Percentiles rank a stretch among this genome's conserved stretches.
Evolutionary conservation across 2,888 invertebrate species (phyloP).

Genomic region (Zeuzera pyrina): DNA sequence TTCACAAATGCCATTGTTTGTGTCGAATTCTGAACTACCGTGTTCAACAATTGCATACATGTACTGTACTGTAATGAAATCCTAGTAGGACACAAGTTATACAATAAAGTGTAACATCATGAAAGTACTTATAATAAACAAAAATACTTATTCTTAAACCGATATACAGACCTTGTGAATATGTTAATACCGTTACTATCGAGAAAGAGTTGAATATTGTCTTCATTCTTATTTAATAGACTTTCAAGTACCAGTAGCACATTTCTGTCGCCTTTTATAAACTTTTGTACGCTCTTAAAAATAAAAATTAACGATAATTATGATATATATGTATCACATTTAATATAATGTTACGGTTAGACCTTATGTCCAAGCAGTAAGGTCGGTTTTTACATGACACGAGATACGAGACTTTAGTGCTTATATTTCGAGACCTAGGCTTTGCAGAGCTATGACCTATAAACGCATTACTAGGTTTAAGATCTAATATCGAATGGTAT

Average conservation of each 20-base stretch:
- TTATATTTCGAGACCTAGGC: too few species aligned
- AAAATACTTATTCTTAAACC: neutral
- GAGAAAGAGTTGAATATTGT: conserved; percentile 39
- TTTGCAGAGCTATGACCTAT: too few species aligned
- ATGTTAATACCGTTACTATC: conserved; percentile 38
- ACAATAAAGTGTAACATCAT: neutral
- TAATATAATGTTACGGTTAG: too few species aligned
- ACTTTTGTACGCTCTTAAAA: conserved; percentile 43
- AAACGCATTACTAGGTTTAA: too few species aligned
- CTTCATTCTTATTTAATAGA: conserved; percentile 34
- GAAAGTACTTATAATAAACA: neutral
- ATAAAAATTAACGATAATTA: too few species aligned
- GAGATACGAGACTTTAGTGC: too few species aligned
- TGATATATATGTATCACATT: too few species aligned
- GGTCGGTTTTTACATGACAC: too few species aligned
- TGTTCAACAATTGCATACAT: conserved; percentile 42
- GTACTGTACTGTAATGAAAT: conserved; percentile 31
- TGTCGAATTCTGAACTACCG: conserved; percentile 29
- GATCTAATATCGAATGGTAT: too few species aligned
- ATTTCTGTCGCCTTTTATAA: conserved; percentile 31
- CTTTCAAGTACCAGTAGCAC: conserved; percentile 39
- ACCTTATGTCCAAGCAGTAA: too few species aligned
- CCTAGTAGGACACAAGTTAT: conserved; percentile 16
- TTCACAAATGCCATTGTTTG: conserved; percentile 16
- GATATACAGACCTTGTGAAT: conserved; percentile 38